Percentiles rank a stretch among this genome's conserved stretches.
These are phyloP conservation scores for Coenonympha glycerion DNA, from an alignment of 2,888 invertebrate species.

Conservation along the genomic window DNA sequence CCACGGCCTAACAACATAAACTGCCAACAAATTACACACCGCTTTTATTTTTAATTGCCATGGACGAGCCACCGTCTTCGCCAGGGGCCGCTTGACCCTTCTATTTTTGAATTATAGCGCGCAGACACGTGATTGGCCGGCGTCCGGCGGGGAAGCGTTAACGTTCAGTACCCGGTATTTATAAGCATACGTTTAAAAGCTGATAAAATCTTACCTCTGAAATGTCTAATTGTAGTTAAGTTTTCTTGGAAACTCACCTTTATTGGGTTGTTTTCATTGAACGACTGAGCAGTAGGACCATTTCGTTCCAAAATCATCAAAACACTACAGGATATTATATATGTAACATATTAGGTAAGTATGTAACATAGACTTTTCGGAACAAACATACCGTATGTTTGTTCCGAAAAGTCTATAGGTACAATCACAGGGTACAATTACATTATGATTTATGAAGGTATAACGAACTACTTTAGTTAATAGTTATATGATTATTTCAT, in stretches of 20 bases:
- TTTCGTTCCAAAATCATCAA: too few relatives aligned
- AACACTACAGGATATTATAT: too few relatives aligned
- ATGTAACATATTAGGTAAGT: too few relatives aligned
- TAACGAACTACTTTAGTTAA: too few relatives aligned
- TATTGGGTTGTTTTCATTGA: constrained; percentile 15
- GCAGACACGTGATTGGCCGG: constrained; percentile 67
- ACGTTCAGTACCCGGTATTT: constrained; percentile 39
- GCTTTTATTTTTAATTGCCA: constrained; percentile 73
- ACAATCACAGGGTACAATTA: too few relatives aligned
- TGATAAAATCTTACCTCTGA: constrained; percentile 47
- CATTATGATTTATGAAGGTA: too few relatives aligned
- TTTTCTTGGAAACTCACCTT: constrained; percentile 24
- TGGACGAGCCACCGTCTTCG: constrained; percentile 66
- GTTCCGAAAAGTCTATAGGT: too few relatives aligned
- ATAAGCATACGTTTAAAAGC: constrained; percentile 42
- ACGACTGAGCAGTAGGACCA: neutral
- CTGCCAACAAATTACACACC: constrained; percentile 68
- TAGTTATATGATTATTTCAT: too few relatives aligned
- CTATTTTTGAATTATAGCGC: constrained; percentile 70
- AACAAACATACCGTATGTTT: too few relatives aligned
- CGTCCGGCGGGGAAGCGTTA: constrained; percentile 41
- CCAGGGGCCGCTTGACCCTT: constrained; percentile 56
- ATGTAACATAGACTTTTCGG: too few relatives aligned
- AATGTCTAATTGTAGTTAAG: constrained; percentile 32
- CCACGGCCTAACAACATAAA: constrained; percentile 47